Evolutionary conservation across 2,113 vertebrate species (phyloP).

Genomic region (Coreoperca whiteheadi): DNA sequence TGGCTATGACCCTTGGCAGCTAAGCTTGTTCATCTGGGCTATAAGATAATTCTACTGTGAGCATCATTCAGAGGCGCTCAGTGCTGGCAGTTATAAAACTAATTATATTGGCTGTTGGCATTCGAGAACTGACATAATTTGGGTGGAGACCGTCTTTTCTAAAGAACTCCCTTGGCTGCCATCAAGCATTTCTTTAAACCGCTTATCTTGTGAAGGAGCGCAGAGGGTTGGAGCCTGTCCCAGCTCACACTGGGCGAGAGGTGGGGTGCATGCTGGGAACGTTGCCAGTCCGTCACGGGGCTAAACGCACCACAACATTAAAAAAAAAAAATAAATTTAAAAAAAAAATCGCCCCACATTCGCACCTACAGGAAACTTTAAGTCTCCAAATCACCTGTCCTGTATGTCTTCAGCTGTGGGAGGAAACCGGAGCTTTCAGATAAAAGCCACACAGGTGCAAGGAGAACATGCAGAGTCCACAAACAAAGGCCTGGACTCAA

Average conservation of each 20-base stretch:
- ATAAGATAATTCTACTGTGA: slow-evolving; percentile 1
- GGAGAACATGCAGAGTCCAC: background rate
- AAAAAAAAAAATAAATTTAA: too few relatives aligned
- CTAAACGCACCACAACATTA: background rate
- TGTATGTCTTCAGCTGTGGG: background rate
- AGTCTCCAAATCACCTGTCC: background rate
- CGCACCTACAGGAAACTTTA: background rate
- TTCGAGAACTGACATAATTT: background rate
- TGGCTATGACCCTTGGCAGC: slow-evolving; percentile 1
- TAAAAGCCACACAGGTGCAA: background rate
- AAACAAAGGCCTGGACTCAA: too few relatives aligned
- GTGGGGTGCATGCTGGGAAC: background rate
- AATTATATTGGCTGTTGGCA: background rate
- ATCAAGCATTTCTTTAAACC: background rate
- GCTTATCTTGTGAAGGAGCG: background rate
- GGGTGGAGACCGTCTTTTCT: background rate
- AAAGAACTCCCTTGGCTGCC: background rate
- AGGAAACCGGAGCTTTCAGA: background rate
- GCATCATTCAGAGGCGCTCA: background rate
- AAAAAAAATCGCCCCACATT: background rate
- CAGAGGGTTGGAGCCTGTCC: background rate
- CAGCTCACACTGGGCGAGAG: background rate
- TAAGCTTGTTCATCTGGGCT: background rate
- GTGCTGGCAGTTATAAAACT: background rate
- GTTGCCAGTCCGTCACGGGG: background rate